These are phyloP conservation scores for Mayetiola destructor DNA, from an alignment of 2,888 invertebrate species.

Conservation along the genomic window DNA sequence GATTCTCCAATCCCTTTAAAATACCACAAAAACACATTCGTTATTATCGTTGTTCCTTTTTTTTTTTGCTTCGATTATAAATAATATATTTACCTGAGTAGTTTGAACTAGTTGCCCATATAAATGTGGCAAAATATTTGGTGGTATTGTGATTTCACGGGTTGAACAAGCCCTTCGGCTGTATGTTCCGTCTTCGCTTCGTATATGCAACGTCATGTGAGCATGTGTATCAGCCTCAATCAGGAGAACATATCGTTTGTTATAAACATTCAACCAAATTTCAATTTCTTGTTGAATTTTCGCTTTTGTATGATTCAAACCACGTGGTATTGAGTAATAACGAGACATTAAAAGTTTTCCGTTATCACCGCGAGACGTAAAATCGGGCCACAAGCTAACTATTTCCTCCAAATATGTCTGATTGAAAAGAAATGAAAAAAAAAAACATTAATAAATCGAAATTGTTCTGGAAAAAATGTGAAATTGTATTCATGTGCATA, in stretches of 20 bases:
- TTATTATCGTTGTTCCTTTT: constrained; percentile 22
- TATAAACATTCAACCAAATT: constrained; percentile 61
- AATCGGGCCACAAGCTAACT: constrained; percentile 54
- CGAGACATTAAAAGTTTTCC: constrained; percentile 63
- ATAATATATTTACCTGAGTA: constrained; percentile 27
- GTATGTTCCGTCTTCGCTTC: constrained; percentile 63
- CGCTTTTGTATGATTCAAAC: constrained; percentile 49
- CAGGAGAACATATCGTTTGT: constrained; percentile 69
- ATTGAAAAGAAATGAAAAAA: constrained; percentile 18
- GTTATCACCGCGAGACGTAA: constrained; percentile 57
- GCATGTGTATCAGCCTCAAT: constrained; percentile 83
- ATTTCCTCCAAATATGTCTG: constrained; percentile 61
- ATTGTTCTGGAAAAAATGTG: not conserved
- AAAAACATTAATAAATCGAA: not conserved
- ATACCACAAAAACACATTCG: not conserved
- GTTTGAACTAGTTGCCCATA: constrained; percentile 72
- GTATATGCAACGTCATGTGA: constrained; percentile 68
- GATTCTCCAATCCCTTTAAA: constrained; percentile 28
- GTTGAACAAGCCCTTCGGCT: constrained; percentile 51
- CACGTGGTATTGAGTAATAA: constrained; percentile 56
- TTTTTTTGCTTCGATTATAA: constrained; percentile 28
- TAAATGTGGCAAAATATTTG: constrained; percentile 52
- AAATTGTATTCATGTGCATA: constrained; percentile 25
- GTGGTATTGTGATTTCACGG: constrained; percentile 38
- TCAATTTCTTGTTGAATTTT: constrained; percentile 58